Conservation (phyloP, 2,797 vertebrate genomes). For the Valencia hispanica region DNA sequence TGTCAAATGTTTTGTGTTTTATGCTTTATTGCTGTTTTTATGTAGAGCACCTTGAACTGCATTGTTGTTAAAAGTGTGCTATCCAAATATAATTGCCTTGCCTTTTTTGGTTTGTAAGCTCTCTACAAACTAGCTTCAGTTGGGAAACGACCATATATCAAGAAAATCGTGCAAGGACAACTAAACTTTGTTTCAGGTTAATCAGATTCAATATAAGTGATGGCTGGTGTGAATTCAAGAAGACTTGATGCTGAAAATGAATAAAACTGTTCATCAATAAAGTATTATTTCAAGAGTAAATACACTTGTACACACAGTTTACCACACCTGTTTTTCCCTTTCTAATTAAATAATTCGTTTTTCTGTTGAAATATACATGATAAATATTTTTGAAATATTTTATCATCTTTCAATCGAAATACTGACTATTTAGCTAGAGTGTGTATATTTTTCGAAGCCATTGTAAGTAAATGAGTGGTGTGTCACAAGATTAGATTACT, state of each 20-base stretch:
- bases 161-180: background rate
- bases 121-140: background rate
- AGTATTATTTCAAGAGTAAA: background rate
- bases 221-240: background rate
- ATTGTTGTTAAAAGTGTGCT: no score
- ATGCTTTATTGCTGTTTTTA: no score
- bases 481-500: constrained; percentile 63
- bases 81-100: no score
- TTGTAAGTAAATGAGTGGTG: constrained; percentile 72
- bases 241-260: background rate
- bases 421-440: background rate
- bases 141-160: background rate
- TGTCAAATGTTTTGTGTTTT: no score
- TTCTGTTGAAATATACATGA: background rate
- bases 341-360: background rate
- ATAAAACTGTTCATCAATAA: background rate
- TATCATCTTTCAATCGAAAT: background rate
- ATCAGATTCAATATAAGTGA: background rate
- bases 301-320: background rate
- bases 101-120: no score
- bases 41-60: no score
- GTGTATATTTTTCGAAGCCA: constrained; percentile 4
- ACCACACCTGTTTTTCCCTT: background rate
- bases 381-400: background rate
- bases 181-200: background rate